phyloP scores from a whole-genome alignment of 1,140 invertebrate genomes.

The Musca domestica region DNA sequence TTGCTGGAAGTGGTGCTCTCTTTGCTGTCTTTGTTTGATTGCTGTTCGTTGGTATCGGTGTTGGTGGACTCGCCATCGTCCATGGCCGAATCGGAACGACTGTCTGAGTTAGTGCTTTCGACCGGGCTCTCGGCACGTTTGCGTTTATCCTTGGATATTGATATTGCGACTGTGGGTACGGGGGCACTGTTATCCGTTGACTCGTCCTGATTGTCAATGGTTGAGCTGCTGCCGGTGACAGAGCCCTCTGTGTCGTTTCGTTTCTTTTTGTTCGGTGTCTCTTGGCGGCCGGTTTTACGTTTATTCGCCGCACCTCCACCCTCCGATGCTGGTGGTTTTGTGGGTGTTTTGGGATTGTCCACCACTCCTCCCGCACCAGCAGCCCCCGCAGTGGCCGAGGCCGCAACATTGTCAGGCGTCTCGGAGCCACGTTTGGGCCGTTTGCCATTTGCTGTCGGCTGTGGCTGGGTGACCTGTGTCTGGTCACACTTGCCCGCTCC shows the following conservation, averaged over 20 bases:
- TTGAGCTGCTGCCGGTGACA: constrained; percentile 37
- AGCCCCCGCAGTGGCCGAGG: constrained; percentile 57
- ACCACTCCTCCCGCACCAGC: constrained; percentile 55
- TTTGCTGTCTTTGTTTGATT: constrained; percentile 12
- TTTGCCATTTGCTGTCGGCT: constrained; percentile 66
- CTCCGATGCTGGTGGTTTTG: constrained; percentile 55
- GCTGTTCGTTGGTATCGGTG: constrained; percentile 49
- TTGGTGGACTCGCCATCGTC: constrained; percentile 68
- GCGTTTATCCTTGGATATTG: constrained; percentile 64
- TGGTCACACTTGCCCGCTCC: constrained; percentile 15
- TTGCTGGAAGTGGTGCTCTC: constrained; percentile 28
- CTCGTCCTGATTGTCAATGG: constrained; percentile 61
- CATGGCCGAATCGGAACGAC: constrained; percentile 68
- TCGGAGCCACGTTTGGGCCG: constrained; percentile 71
- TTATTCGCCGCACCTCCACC: constrained; percentile 59
- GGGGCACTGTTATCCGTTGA: constrained; percentile 46
- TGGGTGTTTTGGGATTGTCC: constrained; percentile 60
- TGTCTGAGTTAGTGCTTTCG: constrained; percentile 75
- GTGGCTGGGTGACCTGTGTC: constrained; percentile 57
- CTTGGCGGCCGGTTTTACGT: constrained; percentile 64
- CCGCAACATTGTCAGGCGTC: constrained; percentile 60
- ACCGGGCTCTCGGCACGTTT: constrained; percentile 72
- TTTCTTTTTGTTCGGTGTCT: constrained; percentile 72
- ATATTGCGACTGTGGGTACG: constrained; percentile 26
- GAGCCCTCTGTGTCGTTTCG: constrained; percentile 54